Conservation (phyloP, 2,113 vertebrate genomes). For the Ammodytes marinus region DNA sequence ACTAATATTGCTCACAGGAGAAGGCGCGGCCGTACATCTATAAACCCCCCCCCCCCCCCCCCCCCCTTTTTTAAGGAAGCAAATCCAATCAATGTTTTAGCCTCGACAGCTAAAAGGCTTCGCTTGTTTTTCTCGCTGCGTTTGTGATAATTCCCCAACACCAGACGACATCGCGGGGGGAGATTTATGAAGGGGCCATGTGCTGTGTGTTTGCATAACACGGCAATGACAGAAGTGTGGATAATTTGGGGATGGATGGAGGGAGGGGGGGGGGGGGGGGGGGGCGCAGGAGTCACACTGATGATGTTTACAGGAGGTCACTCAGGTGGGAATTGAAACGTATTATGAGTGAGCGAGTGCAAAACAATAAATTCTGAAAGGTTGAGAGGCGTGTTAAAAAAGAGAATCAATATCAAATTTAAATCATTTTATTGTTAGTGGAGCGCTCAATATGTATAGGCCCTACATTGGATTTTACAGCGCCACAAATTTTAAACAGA, state of each 20-base stretch:
- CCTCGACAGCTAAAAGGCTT: slow-evolving; percentile 64
- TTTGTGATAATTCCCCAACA: slow-evolving; percentile 65
- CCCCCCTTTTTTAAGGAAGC: slow-evolving; percentile 64
- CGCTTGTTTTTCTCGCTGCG: slow-evolving; percentile 70
- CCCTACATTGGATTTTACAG: not conserved
- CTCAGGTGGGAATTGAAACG: slow-evolving; percentile 34
- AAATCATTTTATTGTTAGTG: slow-evolving; percentile 34
- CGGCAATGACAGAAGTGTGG: slow-evolving; percentile 56
- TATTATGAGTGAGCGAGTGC: slow-evolving; percentile 3
- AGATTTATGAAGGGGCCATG: slow-evolving; percentile 75
- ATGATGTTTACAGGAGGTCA: slow-evolving; percentile 48
- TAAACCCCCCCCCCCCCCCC: slow-evolving; percentile 65
- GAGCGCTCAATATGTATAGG: not conserved
- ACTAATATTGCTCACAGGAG: slow-evolving; percentile 70
- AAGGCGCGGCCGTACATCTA: slow-evolving; percentile 52
- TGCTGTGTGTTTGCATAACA: slow-evolving; percentile 72
- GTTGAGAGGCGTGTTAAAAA: slow-evolving; percentile 31
- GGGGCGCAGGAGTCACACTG: not conserved
- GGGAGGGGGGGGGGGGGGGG: too few relatives aligned
- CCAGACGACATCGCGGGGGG: slow-evolving; percentile 34
- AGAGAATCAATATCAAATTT: slow-evolving; percentile 34
- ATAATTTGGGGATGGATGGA: slow-evolving; percentile 45
- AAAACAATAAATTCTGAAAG: slow-evolving; percentile 23
- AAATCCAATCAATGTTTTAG: slow-evolving; percentile 74
- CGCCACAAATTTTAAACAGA: not conserved